phyloP scores from a whole-genome alignment of 2,113 vertebrate species.

The Piaya cayana region DNA sequence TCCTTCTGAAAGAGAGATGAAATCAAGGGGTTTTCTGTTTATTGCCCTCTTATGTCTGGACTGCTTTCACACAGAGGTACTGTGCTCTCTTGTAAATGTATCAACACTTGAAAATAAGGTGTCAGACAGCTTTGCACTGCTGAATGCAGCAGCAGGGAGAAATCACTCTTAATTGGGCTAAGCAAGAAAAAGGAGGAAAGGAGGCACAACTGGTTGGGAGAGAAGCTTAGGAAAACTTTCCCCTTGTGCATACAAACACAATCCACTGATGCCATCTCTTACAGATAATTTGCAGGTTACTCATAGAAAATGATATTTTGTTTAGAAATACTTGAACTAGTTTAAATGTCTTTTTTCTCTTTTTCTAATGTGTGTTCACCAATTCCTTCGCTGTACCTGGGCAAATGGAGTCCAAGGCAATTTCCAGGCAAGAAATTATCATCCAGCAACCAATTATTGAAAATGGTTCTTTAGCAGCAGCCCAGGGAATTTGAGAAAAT shows the following conservation, averaged over 20 bases:
- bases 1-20: background rate
- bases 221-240: background rate
- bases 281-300: background rate
- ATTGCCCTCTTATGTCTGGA: background rate
- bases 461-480: background rate
- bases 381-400: background rate
- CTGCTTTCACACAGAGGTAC: background rate
- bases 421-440: background rate
- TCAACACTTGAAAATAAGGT: background rate
- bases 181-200: background rate
- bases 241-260: rapidly evolving
- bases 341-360: background rate
- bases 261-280: background rate
- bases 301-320: background rate
- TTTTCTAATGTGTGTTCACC: background rate
- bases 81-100: background rate
- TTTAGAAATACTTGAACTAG: background rate
- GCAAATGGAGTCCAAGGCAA: background rate
- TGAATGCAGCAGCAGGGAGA: background rate
- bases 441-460: background rate
- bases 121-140: background rate
- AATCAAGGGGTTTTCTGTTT: rapidly evolving
- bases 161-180: background rate
- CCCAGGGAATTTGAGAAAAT: background rate
- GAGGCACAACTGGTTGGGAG: rapidly evolving